Conservation (phyloP, 2,113 vertebrate genomes). For the Atlantisia rogersi region DNA sequence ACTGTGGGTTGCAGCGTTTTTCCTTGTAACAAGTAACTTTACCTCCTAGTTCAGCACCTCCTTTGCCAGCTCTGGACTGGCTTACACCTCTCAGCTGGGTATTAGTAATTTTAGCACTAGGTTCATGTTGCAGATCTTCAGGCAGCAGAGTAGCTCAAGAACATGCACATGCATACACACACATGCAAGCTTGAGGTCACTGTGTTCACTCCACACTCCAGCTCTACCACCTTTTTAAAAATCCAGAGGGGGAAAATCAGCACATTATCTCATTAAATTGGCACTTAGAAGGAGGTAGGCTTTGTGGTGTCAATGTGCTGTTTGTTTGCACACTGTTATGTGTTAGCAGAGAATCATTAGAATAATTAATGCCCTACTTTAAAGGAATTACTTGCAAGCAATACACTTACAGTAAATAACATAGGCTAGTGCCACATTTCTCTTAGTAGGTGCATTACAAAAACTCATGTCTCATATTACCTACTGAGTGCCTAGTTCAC, state of each 20-base stretch:
- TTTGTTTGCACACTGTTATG: background rate
- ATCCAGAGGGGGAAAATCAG: background rate
- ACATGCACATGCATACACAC: background rate
- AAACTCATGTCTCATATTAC: background rate
- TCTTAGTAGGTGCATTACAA: background rate
- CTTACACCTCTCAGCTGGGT: background rate
- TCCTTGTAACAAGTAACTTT: background rate
- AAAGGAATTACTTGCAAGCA: background rate
- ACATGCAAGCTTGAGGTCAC: background rate
- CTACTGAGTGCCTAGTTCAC: background rate
- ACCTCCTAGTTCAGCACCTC: conserved; percentile 12
- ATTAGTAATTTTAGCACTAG: background rate
- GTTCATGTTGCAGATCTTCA: background rate
- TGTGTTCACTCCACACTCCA: background rate
- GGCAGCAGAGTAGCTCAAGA: background rate
- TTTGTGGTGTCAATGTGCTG: background rate
- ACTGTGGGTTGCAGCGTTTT: background rate
- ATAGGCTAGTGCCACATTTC: background rate
- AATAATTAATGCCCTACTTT: background rate
- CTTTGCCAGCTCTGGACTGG: background rate
- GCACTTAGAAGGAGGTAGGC: background rate
- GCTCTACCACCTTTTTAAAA: background rate
- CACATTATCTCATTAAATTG: background rate
- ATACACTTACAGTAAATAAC: background rate
- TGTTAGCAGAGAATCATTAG: background rate